Conservation (phyloP, 2,797 vertebrate species). For the Gorsachius magnificus region DNA sequence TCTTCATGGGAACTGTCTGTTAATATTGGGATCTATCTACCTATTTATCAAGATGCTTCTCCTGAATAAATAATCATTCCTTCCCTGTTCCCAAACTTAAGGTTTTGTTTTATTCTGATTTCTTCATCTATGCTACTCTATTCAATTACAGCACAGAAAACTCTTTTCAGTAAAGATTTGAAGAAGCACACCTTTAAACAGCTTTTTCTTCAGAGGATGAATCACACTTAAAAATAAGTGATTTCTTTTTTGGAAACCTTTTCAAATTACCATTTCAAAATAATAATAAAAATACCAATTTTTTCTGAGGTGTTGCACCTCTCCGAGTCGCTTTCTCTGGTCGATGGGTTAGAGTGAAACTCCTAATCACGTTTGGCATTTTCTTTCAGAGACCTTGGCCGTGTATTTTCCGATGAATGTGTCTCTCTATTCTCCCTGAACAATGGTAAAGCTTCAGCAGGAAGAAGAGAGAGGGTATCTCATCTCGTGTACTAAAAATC, state of each 20-base stretch:
- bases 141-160: not conserved
- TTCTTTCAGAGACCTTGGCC: not conserved
- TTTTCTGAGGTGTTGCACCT: not conserved
- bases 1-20: not conserved
- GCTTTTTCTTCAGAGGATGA: not conserved
- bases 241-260: not conserved
- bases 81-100: not conserved
- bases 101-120: not conserved
- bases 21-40: not conserved
- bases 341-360: not conserved
- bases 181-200: not conserved
- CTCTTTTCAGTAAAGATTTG: not conserved
- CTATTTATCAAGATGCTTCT: not conserved
- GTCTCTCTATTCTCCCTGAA: not conserved
- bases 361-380: rapidly evolving
- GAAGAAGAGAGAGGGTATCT: not conserved
- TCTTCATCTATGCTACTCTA: not conserved
- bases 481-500: not conserved
- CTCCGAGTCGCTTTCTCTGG: not conserved
- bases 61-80: not conserved
- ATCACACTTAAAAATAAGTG: not conserved
- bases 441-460: not conserved
- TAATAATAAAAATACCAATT: not conserved
- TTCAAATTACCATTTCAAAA: not conserved
- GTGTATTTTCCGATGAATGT: not conserved